Percentiles rank a stretch among this genome's conserved stretches.
Evolutionary conservation across 2,113 vertebrate species (phyloP).

Genomic region (Pavo muticus): DNA sequence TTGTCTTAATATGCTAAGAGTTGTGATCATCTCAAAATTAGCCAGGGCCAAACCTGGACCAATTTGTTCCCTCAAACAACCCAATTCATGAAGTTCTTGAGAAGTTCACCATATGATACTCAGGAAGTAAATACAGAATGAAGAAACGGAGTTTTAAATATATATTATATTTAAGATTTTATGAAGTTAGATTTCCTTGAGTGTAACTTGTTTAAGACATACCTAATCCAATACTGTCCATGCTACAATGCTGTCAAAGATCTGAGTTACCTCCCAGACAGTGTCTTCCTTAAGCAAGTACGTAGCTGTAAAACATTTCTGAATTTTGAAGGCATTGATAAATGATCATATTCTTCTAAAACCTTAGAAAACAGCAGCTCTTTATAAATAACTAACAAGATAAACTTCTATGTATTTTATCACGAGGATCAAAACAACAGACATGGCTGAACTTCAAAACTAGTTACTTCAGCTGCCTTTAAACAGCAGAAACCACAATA

Average conservation of each 20-base stretch:
- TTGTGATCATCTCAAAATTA: slow-evolving; percentile 15
- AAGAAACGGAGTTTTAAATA: neutral
- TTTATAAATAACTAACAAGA: neutral
- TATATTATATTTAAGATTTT: neutral
- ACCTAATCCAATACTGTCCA: neutral
- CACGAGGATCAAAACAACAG: neutral
- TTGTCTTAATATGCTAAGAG: neutral
- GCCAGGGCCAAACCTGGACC: neutral
- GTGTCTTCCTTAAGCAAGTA: neutral
- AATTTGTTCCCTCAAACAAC: neutral
- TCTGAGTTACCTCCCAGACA: neutral
- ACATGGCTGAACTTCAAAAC: neutral
- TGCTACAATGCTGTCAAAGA: neutral
- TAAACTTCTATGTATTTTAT: neutral
- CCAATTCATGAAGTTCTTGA: neutral
- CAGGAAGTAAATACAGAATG: neutral
- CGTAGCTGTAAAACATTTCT: neutral
- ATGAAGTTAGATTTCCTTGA: neutral
- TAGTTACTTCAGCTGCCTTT: neutral
- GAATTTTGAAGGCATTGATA: neutral
- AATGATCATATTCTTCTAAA: neutral
- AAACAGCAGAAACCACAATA: neutral
- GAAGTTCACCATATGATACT: neutral
- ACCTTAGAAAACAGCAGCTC: neutral
- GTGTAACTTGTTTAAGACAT: neutral